Conservation (phyloP, 2,888 invertebrate genomes). For the Parasteatoda lunata region DNA sequence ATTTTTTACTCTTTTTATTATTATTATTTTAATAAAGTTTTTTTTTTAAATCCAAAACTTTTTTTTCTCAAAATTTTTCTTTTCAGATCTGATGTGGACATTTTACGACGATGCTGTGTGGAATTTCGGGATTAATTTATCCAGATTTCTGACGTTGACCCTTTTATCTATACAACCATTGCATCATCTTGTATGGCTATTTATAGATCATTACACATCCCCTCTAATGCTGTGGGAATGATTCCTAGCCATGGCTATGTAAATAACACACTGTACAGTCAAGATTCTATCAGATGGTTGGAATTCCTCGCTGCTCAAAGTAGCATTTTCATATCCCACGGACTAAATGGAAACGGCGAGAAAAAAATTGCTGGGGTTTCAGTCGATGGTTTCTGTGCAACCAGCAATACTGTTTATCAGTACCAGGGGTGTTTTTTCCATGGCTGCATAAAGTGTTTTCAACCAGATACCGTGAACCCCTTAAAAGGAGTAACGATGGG, state of each 20-base stretch:
- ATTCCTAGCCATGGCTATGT: background rate
- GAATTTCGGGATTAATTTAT: background rate
- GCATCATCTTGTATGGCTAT: background rate
- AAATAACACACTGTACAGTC: background rate
- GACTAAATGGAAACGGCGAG: background rate
- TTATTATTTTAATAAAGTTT: background rate
- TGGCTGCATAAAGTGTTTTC: background rate
- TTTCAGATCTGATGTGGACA: slow-evolving; percentile 11
- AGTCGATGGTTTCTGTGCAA: background rate
- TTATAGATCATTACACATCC: background rate
- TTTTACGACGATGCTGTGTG: background rate
- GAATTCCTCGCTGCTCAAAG: no score
- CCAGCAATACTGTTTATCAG: background rate
- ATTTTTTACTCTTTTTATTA: background rate
- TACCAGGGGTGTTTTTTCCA: slow-evolving; percentile 25
- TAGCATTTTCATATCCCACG: background rate
- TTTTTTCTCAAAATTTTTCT: background rate
- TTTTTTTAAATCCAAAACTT: background rate
- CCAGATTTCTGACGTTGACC: background rate
- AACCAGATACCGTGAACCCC: background rate
- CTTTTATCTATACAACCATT: background rate
- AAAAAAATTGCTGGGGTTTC: background rate
- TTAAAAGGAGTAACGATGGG: background rate
- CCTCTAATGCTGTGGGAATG: background rate
- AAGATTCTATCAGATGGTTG: no score